Base-by-base conservation (phyloP, 1,140 invertebrate genomes). In the Coelopa frigida region DNA sequence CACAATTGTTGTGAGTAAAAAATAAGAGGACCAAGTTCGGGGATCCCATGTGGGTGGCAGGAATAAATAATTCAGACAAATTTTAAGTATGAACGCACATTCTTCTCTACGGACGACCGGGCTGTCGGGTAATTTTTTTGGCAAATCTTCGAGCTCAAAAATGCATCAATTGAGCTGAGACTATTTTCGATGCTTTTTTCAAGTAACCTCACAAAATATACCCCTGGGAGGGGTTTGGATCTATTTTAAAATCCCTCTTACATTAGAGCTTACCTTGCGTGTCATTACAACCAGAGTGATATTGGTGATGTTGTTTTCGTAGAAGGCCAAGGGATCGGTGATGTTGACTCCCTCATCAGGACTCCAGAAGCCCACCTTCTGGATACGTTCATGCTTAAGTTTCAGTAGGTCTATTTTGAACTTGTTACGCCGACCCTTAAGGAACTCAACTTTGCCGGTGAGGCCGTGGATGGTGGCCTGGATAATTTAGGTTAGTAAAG, bases 371-470 rank as follows among this genome's bases (percentile, higher is more conserved):
- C 90, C 90, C 2, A 92, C 86, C 62, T 90, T 82, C 38, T 78
- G 75, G 8, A 87, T 71, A 49, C 84, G 78, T 35, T 87, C 84
- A 21, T 83, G 82, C 38, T 83, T 82, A 44, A 94, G 68, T 67
- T 93, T 85, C 39, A 94, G 76, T 11, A 96, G 73, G 61, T 92
- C 88, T 37, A 96, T 73, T 61, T 86, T 86, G 66, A 94, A 88
- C 55, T 87, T 84, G 20, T 77, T 84, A 38, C 93, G 73, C 48
- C 80, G 80, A 1, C 90, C 91, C 61, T 89, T 82, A 50, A 81
- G 81, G 72, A 97, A 95, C 49, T 89, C 79, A 36, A 97, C 82
- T 26, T 80, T 82, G 5, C 94, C 94, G 1, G 92, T 94, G 33
- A 96, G 70, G 0, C 93, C 93, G 53, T 85, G 77, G 35, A 87